Base-by-base conservation (phyloP, 2,113 vertebrate species). In the Rhinoderma darwinii region DNA sequence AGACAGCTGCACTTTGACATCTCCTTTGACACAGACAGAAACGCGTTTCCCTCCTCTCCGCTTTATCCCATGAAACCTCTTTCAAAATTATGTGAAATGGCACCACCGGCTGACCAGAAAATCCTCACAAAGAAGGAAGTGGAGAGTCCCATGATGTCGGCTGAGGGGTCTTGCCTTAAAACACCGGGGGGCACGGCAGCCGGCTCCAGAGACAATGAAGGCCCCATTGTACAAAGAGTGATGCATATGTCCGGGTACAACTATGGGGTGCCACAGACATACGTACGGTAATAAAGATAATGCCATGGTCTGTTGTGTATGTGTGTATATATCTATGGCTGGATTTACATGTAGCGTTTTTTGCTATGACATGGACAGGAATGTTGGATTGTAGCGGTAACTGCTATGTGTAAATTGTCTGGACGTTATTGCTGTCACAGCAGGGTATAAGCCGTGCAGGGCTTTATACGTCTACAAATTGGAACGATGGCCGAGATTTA, bases 191-290 rank as follows among this genome's bases (percentile, higher is more conserved):
- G 89, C 82, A 88, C 92, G 88, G 89, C 89, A 83, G n/a, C 91
- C 82, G 37, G 92, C 50, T 77, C 91, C 14, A 91, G 89, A 10
- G 89, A 93, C 86, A 87, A 83, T 80, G 92, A 94, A 86, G 32
- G 76, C 87, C 94, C 94, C 41, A 18, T 93, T n/a, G 80, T 96
- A 87, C 95, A 95, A 89, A 94, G 91, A 92, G 91, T 94, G 80
- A 92, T 92, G 91, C 94, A 92, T 91, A 86, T 92, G 90, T 91
- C 93, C 43, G 94, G 95, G 17, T 97, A 96, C 92, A 97, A 97
- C 92, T 97, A 98, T 0, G 96, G 96, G 89, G 91, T 97, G 27
- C 96, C 96, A 83, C 93, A 91, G 91, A 94, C 93, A 84, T 92
- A 25, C 89, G 43, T 84, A 91, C 95, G 95, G 95, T 96, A 94